Conservation (phyloP, 2,113 vertebrate genomes). For the Hydrochoerus hydrochaeris region DNA sequence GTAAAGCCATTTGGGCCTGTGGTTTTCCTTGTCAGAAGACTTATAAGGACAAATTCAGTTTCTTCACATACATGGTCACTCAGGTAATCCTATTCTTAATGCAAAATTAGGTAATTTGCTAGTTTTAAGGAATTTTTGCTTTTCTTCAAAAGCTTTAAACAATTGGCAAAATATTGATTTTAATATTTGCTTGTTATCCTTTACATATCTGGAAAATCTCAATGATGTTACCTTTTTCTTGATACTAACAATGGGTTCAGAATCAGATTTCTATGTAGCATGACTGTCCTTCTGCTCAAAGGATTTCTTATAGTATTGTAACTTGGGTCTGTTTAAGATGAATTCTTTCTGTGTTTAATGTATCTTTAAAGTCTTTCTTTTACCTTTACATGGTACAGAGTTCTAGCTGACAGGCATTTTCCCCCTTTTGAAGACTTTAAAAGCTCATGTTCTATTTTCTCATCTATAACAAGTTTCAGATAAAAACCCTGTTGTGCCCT, state of each 20-base stretch:
- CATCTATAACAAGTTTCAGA: background rate
- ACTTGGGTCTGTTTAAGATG: background rate
- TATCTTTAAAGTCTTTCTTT: background rate
- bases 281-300: background rate
- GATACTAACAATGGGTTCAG: background rate
- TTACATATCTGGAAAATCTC: background rate
- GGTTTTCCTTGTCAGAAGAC: conserved; percentile 7
- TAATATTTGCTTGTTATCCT: background rate
- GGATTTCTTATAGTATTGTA: background rate
- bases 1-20: background rate
- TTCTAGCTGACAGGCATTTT: background rate
- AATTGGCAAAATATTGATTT: background rate
- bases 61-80: background rate
- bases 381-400: background rate
- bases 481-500: background rate
- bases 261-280: background rate
- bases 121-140: background rate
- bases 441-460: background rate
- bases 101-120: background rate
- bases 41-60: background rate
- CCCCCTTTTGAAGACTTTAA: background rate
- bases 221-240: conserved; percentile 4
- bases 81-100: background rate
- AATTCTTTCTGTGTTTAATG: background rate
- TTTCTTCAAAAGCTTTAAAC: conserved; percentile 32